Evolutionary conservation across 1,140 invertebrate genomes (phyloP), one percentile per base, ranked within the genome.

Genomic region (Acyrthosiphon pisum): DNA sequence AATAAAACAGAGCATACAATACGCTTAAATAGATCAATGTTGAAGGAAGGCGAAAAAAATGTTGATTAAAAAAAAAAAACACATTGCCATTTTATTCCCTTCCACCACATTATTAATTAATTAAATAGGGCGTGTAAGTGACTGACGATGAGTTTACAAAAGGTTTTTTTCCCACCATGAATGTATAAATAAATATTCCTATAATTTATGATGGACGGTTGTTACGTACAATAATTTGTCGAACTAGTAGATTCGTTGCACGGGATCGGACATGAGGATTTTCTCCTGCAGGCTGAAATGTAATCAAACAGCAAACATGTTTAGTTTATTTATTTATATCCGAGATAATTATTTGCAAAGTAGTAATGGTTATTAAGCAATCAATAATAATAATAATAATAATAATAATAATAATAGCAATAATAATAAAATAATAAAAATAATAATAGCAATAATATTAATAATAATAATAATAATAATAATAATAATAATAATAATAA

Each of bases 171-270:
- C 26, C n/a, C 60, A 76, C n/a, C n/a, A n/a, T 18, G n/a, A 76
- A n/a, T 18, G n/a, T 18, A 76, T 68, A 76, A 76, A 76, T 76
- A 76, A 76, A 76, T 76, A 76, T 76, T 76, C n/a, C 14, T 76
- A 30, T 76, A n/a, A 76, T 76, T 68, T n/a, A 76, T 76, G 60
- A 76, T 76, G 60, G 14, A 35, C 60, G 14, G 60, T 76, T 76
- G 30, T 22, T 76, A 76, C 60, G n/a, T 76, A 76, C 30, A 76
- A 76, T 76, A 76, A 76, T 76, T 76, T 76, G 60, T 76, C 60
- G n/a, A 76, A 76, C 60, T 76, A 76, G 60, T 68, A 68, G 60
- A 68, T 68, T 68, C 30, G 60, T n/a, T 68, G 60, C 60, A 68
- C 60, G 60, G 11, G 60, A 68, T 68, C 30, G 60, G 60, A 68